phyloP scores from a whole-genome alignment of 2,797 vertebrate genomes.

The Coregonus sp. region DNA sequence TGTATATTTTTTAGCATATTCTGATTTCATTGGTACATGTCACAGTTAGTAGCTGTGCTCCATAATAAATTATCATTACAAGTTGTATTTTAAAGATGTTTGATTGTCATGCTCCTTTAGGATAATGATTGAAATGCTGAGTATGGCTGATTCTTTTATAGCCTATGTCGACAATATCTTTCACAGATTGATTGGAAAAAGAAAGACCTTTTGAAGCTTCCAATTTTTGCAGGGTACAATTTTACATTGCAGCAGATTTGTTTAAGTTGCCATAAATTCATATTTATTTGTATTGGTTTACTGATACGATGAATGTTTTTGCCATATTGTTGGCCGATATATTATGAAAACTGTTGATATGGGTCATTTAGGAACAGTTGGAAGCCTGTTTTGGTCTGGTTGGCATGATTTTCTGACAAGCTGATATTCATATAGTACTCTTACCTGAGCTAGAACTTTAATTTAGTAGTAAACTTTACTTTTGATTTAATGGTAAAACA shows the following conservation, averaged over 20 bases:
- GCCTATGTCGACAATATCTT: not conserved
- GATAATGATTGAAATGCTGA: not conserved
- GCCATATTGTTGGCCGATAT: slow-evolving; percentile 19
- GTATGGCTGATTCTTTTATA: not conserved
- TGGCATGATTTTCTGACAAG: not conserved
- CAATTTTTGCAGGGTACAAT: not conserved
- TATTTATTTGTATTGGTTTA: not conserved
- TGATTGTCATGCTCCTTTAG: not conserved
- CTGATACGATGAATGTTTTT: slow-evolving; percentile 9
- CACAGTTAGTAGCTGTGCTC: not conserved
- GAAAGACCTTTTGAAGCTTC: not conserved
- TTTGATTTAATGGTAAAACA: slow-evolving; percentile 1
- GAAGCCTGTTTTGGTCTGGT: not conserved
- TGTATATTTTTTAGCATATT: not conserved
- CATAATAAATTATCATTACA: not conserved
- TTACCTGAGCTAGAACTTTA: not conserved
- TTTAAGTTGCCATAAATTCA: not conserved
- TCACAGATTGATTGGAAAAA: not conserved
- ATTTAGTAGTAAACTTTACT: not conserved
- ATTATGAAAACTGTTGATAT: not conserved
- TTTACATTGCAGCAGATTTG: not conserved
- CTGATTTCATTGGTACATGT: not conserved
- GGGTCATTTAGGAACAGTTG: not conserved
- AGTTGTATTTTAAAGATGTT: not conserved
- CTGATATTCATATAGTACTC: not conserved